Evolutionary conservation across 2,113 vertebrate genomes (phyloP), one percentile per base, ranked within the genome.

Genomic region (Hippocampus mohnikei): DNA sequence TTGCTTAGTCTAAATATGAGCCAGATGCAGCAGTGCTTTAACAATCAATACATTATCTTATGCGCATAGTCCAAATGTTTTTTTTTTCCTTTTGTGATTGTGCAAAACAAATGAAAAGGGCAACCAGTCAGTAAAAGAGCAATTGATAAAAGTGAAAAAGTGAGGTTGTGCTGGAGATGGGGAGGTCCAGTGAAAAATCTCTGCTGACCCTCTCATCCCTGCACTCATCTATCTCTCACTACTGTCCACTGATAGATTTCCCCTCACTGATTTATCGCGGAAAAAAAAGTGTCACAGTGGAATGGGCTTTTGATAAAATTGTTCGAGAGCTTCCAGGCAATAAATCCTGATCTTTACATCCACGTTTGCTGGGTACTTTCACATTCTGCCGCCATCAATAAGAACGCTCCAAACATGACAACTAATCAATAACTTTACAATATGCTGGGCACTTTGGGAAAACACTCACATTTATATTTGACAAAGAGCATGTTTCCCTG

Each of bases 251-350:
- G 94, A 95, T 95, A 95, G 95, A 95, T 96, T 95, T 93, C 93
- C 94, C 82, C 91, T 91, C 75, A 83, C 91, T 98, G 96, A 99
- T 98, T 98, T 99, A 98, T 97, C 94, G 92, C 92, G 93, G 94
- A 95, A 97, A 95, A 88, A 92, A 93, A 98, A 25, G 96, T 95
- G 94, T 93, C 93, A 98, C 93, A 92, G 94, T 92, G 95, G 97
- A 98, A 98, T 97, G 94, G 95, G 95, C 95, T 96, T 99, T 98
- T 99, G 96, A 99, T 98, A 98, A 98, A 99, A 99, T 98, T 98
- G 96, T 98, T 97, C 94, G 94, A 96, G 94, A 95, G 97, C 96
- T 98, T 95, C 93, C 91, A 92, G 90, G 95, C 94, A 93, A 98
- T 99, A 98, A 98, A 99, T 99, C 94, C 94, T 95, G 94, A 95